phyloP scores from a whole-genome alignment of 1,140 invertebrate species.

The Drosophila nasuta region DNA sequence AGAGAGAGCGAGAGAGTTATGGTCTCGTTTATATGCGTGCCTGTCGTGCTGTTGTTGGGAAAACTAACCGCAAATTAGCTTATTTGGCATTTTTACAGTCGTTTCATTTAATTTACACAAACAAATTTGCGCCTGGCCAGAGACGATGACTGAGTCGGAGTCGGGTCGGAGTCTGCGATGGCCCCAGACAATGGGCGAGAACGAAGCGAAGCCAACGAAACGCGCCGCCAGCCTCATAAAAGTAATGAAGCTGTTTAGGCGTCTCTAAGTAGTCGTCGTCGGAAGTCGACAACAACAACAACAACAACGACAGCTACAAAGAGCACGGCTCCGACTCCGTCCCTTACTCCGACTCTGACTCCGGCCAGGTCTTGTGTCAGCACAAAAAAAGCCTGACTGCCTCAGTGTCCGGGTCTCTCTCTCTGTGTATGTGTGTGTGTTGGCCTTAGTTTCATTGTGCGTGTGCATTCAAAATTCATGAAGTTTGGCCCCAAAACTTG shows the following conservation, averaged over 20 bases:
- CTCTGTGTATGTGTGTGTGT: constrained; percentile 4
- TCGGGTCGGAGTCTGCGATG: constrained; percentile 3
- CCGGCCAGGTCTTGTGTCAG: constrained; percentile 66
- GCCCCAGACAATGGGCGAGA: constrained; percentile 73
- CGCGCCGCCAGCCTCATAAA: constrained; percentile 77
- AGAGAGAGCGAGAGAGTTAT: constrained; percentile 27
- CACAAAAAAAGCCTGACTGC: constrained; percentile 56
- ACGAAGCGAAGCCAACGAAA: constrained; percentile 56
- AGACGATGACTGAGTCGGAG: neutral
- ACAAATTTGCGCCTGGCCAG: constrained; percentile 81
- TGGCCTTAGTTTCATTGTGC: constrained; percentile 62
- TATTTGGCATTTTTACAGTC: constrained; percentile 84
- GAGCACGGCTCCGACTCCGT: constrained; percentile 11
- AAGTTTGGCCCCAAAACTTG: constrained; percentile 66
- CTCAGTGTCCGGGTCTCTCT: constrained; percentile 24
- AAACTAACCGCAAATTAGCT: constrained; percentile 82
- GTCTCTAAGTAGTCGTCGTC: constrained; percentile 79
- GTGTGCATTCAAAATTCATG: constrained; percentile 83
- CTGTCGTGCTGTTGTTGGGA: constrained; percentile 27
- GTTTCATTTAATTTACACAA: constrained; percentile 83
- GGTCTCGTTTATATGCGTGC: constrained; percentile 22
- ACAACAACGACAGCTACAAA: constrained; percentile 17
- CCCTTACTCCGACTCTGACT: constrained; percentile 31
- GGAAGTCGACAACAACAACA: constrained; percentile 64
- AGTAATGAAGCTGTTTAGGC: constrained; percentile 83